A percentile compares a stretch with the other conserved stretches of the same genome.
Conservation (phyloP, 2,888 invertebrate genomes). For the Drosophila diplacantha region DNA sequence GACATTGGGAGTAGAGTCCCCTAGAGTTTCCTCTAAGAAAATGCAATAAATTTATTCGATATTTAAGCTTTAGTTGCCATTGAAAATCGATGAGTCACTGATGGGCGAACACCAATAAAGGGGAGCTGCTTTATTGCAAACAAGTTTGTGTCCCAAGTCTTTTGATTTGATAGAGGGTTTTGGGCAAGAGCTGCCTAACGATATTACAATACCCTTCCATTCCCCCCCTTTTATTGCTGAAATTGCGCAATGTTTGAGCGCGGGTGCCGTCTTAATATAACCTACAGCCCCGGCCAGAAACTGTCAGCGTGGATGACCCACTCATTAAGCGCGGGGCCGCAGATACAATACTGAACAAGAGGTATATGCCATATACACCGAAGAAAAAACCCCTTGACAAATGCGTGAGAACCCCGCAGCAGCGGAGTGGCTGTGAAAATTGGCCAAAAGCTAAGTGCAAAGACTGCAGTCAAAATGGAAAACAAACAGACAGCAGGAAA, state of each 20-base stretch:
- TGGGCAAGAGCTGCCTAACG: neutral
- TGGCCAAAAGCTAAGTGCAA: conserved; percentile 18
- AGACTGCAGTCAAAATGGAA: conserved; percentile 2
- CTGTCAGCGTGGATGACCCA: conserved; percentile 61
- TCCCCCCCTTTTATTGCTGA: conserved; percentile 26
- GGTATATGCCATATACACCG: conserved; percentile 21
- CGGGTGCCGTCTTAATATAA: conserved; percentile 51
- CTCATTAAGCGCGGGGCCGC: conserved; percentile 53
- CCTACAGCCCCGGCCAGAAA: conserved; percentile 61
- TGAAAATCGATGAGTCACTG: neutral
- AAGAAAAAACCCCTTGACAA: conserved; percentile 53
- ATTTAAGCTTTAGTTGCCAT: neutral
- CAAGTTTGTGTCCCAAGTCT: neutral
- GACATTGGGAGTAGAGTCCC: neutral
- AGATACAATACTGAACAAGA: conserved; percentile 24
- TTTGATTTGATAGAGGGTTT: neutral
- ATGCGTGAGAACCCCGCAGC: conserved; percentile 56
- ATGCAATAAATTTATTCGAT: too few species aligned
- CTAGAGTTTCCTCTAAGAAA: too few species aligned
- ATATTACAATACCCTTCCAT: too few species aligned
- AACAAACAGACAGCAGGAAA: conserved; percentile 1
- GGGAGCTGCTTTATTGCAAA: neutral
- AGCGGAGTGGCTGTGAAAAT: conserved; percentile 35
- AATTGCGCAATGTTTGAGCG: conserved; percentile 42
- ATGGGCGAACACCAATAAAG: too few species aligned